Base-by-base conservation (phyloP, 1,140 invertebrate genomes). In the Drosophila auraria region DNA sequence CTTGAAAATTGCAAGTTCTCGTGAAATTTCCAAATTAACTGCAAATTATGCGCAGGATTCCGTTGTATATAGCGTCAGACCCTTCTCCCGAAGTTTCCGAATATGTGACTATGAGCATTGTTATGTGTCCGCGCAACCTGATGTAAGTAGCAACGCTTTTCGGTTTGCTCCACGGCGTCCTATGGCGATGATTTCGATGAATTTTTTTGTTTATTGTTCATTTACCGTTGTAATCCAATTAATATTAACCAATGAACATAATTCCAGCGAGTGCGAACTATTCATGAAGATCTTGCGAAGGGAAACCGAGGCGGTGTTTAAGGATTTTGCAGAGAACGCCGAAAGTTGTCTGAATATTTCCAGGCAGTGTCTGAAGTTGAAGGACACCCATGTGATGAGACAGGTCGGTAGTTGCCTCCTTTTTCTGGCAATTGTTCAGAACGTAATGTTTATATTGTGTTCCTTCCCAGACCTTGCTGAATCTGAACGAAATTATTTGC, bases 251-350 rank as follows among this genome's bases (percentile, higher is more conserved):
- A 44, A 45, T 3, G 12, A 20, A 20, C 20, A 5, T 15, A 6
- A 42, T 57, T 77, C 12, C 12, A 83, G 81, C 50, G 81, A 83
- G 60, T 44, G 62, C 15, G 81, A 83, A 51, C 50, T 83, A 36
- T 77, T 80, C 15, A 4, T 84, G 3, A 54, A 71, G 15, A 30
- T 80, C 23, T 36, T 83, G 17, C 62, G 50, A 30, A 77, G 42
- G 9, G 50, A 61, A 36, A 57, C 58, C 15, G 51, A 68, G 6
- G 49, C 27, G 15, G 65, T 51, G 14, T 69, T 62, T 5, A 9
- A 36, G 7, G 1, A 49, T 5, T 45, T 60, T 11, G 20, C 61
- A 0, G 25, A 7, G 2, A 38, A 33, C 38, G 65, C 72, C 2
- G 17, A 40, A 51, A 33, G 15, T 30, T 51, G 51, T n/a, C 36